Conservation (phyloP, 2,113 vertebrate genomes). For the Phylloscopus whistleri region DNA sequence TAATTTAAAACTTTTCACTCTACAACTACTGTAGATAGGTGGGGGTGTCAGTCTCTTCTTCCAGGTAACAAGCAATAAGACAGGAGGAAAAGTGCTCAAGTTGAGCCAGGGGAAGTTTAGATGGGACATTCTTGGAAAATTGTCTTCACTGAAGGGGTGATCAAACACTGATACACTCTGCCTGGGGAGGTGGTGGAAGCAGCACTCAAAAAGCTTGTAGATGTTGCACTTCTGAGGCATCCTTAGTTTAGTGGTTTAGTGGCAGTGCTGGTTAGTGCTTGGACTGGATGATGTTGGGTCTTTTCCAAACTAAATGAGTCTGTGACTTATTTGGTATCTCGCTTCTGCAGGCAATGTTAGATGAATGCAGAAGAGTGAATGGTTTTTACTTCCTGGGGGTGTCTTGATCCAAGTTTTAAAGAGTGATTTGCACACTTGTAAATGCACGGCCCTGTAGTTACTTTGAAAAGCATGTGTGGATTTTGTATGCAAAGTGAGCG, state of each 20-base stretch:
- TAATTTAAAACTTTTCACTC: slow-evolving; percentile 9
- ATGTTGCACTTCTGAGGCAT: accelerated
- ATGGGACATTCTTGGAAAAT: neutral
- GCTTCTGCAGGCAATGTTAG: neutral
- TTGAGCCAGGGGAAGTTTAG: neutral
- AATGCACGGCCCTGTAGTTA: neutral
- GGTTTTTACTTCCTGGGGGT: neutral
- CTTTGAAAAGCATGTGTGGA: neutral
- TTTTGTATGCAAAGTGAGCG: neutral
- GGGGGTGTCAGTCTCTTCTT: neutral
- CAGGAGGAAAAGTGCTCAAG: neutral
- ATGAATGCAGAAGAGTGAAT: neutral
- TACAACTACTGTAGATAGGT: too few species aligned
- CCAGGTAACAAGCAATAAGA: neutral
- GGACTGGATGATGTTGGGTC: neutral
- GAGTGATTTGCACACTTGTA: neutral
- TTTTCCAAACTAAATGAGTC: neutral
- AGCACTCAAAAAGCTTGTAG: accelerated
- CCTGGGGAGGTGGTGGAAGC: neutral
- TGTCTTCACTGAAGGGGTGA: neutral
- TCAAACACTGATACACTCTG: neutral
- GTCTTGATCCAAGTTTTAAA: neutral
- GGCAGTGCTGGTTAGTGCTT: neutral
- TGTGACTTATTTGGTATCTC: neutral
- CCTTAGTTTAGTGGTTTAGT: neutral